Base-by-base conservation (phyloP, 2,113 vertebrate genomes). In the Tachysurus fulvidraco region DNA sequence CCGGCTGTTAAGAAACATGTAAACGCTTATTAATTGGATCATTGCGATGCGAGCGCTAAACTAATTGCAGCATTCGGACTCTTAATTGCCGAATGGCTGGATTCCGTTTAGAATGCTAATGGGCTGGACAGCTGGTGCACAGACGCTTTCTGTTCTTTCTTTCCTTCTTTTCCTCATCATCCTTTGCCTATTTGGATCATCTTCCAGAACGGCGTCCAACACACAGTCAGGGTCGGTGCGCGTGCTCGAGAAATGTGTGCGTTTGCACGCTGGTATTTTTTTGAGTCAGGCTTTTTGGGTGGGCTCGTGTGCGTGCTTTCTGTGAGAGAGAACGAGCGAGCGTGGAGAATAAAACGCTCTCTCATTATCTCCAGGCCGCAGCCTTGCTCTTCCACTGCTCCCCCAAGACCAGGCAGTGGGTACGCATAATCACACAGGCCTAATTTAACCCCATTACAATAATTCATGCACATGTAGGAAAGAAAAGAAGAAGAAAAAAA, bases 71-170 rank as follows among this genome's bases (percentile, higher is more conserved):
- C 85, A 90, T 93, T 93, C 89, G 91, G 88, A 90, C 91, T 91
- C 90, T 92, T 94, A 93, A 93, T 93, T 93, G 93, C 88, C 54
- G 93, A 92, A 93, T 90, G 90, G 90, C 91, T 88, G 89, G 90
- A 87, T 88, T 89, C 83, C 67, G 90, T 92, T 93, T 91, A 85
- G 90, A 93, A 93, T 92, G 88, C 85, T 92, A 92, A 94, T 93
- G 90, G 82, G 60, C 19, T 65, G 54, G 91, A 92, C 93, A 94
- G 93, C 93, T 93, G 93, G 92, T 91, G 87, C 81, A 59, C 88
- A 79, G 88, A 86, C 88, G 59, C 79, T 86, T 83, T 71, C 55
- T 8, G n/a, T 84, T 87, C 74, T 55, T 81, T 65, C 69, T 76
- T 50, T 86, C 44, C n/a, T 44, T 12, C 36, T 54, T 81, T 62